Evolutionary conservation across 2,797 vertebrate genomes (phyloP).

Genomic region (Rhincodon typus): DNA sequence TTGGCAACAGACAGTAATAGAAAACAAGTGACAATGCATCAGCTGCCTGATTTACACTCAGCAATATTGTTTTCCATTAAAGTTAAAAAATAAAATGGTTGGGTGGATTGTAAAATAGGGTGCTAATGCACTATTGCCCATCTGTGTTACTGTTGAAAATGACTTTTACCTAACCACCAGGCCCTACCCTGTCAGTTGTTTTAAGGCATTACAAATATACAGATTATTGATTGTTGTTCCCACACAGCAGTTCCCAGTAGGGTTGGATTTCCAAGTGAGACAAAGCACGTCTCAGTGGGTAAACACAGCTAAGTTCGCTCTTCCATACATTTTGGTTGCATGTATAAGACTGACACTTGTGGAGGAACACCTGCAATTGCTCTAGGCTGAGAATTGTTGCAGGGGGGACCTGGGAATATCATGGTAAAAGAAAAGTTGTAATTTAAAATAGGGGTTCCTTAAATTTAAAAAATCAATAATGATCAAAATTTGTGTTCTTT

Average conservation of each 20-base stretch:
- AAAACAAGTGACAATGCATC: not conserved
- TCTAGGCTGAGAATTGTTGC: not conserved
- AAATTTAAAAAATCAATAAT: not conserved
- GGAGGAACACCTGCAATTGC: not conserved
- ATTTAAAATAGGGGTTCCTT: not conserved
- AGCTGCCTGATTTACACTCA: not conserved
- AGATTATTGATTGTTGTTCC: not conserved
- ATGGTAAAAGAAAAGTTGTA: not conserved
- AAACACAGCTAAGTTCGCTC: not conserved
- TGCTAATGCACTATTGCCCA: not conserved
- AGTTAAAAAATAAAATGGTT: not conserved
- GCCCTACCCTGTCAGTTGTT: too few relatives aligned
- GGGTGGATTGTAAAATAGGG: not conserved
- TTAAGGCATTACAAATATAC: not conserved
- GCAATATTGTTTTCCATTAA: not conserved
- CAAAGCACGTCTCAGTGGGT: not conserved
- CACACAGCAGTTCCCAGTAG: not conserved
- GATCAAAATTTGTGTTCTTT: not conserved
- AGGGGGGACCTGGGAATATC: not conserved
- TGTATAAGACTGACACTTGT: not conserved
- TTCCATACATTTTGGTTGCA: not conserved
- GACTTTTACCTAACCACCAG: not conserved
- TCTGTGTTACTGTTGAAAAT: not conserved
- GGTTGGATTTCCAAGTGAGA: not conserved
- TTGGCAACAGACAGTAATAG: not conserved